Base-by-base conservation (phyloP, 1,140 invertebrate species). In the Cheumatopsyche charites region DNA sequence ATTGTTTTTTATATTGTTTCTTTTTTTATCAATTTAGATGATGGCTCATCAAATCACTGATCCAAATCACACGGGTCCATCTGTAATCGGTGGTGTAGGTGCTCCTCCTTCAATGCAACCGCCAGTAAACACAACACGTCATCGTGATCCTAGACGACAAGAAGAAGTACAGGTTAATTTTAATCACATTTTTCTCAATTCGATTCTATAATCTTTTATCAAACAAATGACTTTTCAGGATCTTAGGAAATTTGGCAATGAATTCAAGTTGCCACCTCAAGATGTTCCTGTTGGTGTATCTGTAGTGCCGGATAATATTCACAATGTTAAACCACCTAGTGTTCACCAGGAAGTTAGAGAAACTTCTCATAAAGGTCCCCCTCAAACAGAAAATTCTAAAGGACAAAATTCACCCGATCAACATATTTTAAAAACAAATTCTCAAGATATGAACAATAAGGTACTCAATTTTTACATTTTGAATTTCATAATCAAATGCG, bases 251-350 rank as follows among this genome's bases (percentile, higher is more conserved):
- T 87, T 87, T 77, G 80, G 83, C 0, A 80, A 83, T 68, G 86
- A 87, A 61, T 87, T 87, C 79, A 86, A 86, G 74, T 73, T 87
- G 74, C 80, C 80, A 36, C 81, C 82, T 0, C 82, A n/a, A n/a
- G n/a, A 82, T 67, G 80, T 80, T 72, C 80, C 81, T 1, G 80
- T 79, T 26, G 82, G 80, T 76, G 78, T 70, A 1, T n/a, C 45
- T 17, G 21, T 29, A 36, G 26, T 29, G 3, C 9, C 13, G 7
- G 67, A 70, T 25, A 13, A 19, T 13, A 23, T 45, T 19, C 67
- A 62, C n/a, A 70, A 70, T 41, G 45, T 25, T 9, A 58, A 58
- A 41, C 47, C 26, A 15, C 49, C 47, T 13, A 41, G 52, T 29
- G 29, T 29, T 23, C 67, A 42, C 15, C 52, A 62, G 62, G 67